Percentiles rank a stretch among this genome's conserved stretches.
These are phyloP conservation scores for Laupala kohalensis DNA, from an alignment of 1,140 invertebrate genomes.

Conservation along the genomic window DNA sequence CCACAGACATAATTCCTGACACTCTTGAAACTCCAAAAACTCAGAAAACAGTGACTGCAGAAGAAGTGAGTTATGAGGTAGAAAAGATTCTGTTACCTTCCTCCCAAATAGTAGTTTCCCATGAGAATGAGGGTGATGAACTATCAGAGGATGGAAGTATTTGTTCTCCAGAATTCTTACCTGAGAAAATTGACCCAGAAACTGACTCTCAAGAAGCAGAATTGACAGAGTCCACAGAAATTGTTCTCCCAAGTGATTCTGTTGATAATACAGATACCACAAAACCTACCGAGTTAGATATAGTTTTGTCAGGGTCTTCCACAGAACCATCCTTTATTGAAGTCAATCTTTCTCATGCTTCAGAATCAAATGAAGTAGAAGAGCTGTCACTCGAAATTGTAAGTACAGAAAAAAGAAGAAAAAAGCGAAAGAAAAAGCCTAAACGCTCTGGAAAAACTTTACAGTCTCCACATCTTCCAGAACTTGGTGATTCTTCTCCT, in stretches of 20 bases:
- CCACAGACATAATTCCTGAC: too few species aligned
- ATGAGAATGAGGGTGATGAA: not conserved
- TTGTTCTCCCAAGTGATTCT: constrained; percentile 34
- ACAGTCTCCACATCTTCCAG: constrained; percentile 30
- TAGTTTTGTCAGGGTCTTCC: constrained; percentile 4
- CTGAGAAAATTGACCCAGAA: not conserved
- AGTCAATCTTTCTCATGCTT: not conserved
- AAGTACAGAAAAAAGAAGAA: constrained; percentile 25
- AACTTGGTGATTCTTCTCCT: too few species aligned
- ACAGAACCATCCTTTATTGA: not conserved
- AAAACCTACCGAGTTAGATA: constrained; percentile 29
- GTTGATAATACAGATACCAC: constrained; percentile 31
- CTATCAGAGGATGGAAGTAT: not conserved
- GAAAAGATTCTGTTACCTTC: too few species aligned
- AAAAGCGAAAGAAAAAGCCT: constrained; percentile 36
- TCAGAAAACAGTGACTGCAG: too few species aligned
- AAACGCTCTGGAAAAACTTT: constrained; percentile 34
- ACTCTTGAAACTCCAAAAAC: too few species aligned
- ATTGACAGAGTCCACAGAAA: constrained; percentile 45
- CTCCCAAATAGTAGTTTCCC: not conserved
- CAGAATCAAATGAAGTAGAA: constrained; percentile 38
- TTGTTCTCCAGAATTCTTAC: not conserved
- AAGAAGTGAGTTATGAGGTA: too few species aligned
- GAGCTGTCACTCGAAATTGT: constrained; percentile 43
- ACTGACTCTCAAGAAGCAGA: constrained; percentile 33